A percentile compares a stretch with the other conserved stretches of the same genome.
Conservation (phyloP, 2,888 invertebrate species). For the Adela reaumurella region DNA sequence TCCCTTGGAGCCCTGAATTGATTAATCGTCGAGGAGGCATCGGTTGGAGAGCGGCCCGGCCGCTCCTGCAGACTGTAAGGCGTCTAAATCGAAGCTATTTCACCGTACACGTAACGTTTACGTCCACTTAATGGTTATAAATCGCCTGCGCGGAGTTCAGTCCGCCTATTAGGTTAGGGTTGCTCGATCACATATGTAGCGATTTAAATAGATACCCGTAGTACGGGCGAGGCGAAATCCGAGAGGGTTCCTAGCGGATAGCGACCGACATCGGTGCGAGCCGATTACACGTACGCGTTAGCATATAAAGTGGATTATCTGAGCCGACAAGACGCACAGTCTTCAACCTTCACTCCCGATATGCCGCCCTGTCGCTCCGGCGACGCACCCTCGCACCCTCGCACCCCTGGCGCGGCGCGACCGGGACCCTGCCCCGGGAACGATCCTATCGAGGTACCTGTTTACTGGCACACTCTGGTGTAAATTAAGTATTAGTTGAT, state of each 20-base stretch:
- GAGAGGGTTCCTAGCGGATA: not conserved
- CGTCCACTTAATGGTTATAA: not conserved
- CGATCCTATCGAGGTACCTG: too few species aligned
- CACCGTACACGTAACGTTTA: not conserved
- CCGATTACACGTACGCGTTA: not conserved
- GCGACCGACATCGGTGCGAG: not conserved
- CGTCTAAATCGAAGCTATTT: not conserved
- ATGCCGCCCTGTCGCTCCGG: too few species aligned
- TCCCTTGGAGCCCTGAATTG: not conserved
- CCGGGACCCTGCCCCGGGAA: too few species aligned
- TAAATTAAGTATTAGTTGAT: too few species aligned
- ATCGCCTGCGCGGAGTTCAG: not conserved
- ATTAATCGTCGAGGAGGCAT: not conserved
- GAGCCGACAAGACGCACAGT: not conserved
- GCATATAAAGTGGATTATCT: not conserved
- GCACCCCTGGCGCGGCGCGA: too few species aligned
- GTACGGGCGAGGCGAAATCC: not conserved
- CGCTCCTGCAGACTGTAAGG: not conserved
- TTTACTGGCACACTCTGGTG: too few species aligned
- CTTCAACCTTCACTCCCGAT: not conserved
- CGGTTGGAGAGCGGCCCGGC: not conserved
- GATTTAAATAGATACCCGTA: not conserved
- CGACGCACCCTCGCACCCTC: too few species aligned
- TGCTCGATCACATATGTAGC: not conserved
- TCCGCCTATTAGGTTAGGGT: not conserved